Percentiles rank a stretch among this genome's conserved stretches.
Conservation (phyloP, 2,113 vertebrate species). For the Hemibagrus wyckioides region DNA sequence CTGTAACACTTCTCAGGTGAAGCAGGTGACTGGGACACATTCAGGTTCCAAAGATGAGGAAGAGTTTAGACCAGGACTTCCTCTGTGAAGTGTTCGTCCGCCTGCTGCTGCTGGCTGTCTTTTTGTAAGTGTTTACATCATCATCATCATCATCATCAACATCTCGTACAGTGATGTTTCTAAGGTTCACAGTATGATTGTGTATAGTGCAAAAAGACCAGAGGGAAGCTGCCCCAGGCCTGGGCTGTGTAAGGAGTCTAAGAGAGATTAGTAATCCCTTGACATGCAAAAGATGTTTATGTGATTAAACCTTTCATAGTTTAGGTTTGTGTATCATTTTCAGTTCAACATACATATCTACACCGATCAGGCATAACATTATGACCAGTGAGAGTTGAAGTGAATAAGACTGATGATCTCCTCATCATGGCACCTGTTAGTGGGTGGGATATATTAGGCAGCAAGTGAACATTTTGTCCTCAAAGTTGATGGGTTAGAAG, state of each 20-base stretch:
- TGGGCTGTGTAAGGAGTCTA: not conserved
- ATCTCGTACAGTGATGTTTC: not conserved
- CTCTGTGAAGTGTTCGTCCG: slow-evolving; percentile 72
- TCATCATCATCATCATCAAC: not conserved
- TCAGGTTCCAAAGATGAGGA: slow-evolving; percentile 74
- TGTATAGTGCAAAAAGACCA: not conserved
- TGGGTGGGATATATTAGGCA: too few species aligned
- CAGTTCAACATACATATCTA: not conserved
- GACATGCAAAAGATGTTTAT: not conserved
- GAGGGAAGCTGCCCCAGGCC: not conserved
- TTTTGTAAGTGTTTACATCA: slow-evolving; percentile 68
- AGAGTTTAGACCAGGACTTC: slow-evolving; percentile 68
- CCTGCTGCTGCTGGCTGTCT: slow-evolving; percentile 68
- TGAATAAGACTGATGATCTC: too few species aligned
- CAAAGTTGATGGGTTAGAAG: too few species aligned
- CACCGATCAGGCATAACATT: too few species aligned
- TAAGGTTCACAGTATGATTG: not conserved
- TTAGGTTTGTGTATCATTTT: not conserved
- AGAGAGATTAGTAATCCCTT: not conserved
- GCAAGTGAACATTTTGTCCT: too few species aligned
- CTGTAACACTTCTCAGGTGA: slow-evolving; percentile 5
- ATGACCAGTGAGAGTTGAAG: too few species aligned
- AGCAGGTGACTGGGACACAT: slow-evolving; percentile 24
- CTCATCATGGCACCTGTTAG: too few species aligned
- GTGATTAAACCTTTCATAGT: not conserved